Percentiles rank a stretch among this genome's conserved stretches.
Evolutionary conservation across 2,113 vertebrate species (phyloP).

Genomic region (Pica pica): DNA sequence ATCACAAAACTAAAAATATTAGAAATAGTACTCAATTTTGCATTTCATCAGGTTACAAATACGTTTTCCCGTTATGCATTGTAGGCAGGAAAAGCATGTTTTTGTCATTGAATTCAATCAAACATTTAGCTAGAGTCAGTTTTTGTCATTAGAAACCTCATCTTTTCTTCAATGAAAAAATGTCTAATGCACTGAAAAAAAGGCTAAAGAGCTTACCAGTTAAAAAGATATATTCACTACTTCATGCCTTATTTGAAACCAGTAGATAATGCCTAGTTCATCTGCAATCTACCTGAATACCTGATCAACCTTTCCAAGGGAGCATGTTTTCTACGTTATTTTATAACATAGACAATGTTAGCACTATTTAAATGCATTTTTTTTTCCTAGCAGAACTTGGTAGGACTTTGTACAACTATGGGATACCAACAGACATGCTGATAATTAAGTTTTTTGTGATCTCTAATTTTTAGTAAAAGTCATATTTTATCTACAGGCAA

Average conservation of each 20-base stretch:
- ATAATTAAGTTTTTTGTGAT: not conserved
- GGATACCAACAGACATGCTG: not conserved
- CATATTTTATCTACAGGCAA: not conserved
- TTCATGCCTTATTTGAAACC: not conserved
- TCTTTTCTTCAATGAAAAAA: not conserved
- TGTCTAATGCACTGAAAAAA: not conserved
- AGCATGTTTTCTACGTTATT: not conserved
- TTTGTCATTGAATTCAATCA: not conserved
- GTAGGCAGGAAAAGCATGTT: not conserved
- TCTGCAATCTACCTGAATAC: not conserved
- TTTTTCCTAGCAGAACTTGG: not conserved
- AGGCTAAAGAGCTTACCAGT: not conserved
- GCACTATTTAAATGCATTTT: not conserved
- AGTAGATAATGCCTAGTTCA: not conserved
- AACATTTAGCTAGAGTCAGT: not conserved
- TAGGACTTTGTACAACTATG: not conserved
- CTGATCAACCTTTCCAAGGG: not conserved
- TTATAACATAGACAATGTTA: not conserved
- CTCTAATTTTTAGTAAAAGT: not conserved
- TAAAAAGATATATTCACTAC: not conserved
- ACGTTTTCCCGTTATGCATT: not conserved
- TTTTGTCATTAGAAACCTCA: accelerated
- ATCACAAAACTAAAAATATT: not conserved
- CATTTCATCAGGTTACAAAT: not conserved
- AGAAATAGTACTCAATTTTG: not conserved